Evolutionary conservation across 2,797 vertebrate species (phyloP).

Genomic region (Clamator glandarius): DNA sequence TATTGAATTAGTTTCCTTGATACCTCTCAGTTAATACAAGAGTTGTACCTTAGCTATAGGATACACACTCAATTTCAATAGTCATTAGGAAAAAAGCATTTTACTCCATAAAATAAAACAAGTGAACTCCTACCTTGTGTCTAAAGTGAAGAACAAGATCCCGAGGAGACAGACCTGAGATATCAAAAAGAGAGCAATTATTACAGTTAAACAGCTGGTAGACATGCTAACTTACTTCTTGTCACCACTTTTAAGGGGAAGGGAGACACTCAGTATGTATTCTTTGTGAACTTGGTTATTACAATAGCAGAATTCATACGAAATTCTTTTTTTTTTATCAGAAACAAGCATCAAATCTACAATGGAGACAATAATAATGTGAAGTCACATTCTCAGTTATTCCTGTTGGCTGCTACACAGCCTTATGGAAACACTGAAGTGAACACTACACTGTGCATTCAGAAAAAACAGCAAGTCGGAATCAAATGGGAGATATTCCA

Average conservation of each 20-base stretch:
- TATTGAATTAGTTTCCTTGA: background rate
- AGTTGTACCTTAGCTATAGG: background rate
- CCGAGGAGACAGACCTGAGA: slow-evolving; percentile 92
- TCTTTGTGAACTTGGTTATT: background rate
- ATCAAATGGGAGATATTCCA: background rate
- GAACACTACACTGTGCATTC: background rate
- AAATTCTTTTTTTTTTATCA: background rate
- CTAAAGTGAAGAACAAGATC: slow-evolving; percentile 96
- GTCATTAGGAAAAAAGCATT: background rate
- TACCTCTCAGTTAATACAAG: background rate
- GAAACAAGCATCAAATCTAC: background rate
- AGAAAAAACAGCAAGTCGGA: background rate
- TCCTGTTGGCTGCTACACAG: background rate
- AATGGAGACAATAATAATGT: background rate
- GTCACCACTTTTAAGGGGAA: background rate
- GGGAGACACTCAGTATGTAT: background rate
- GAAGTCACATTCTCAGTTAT: background rate
- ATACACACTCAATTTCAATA: background rate
- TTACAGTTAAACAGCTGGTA: background rate
- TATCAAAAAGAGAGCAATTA: slow-evolving; percentile 30
- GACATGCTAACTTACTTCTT: background rate
- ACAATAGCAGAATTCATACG: background rate
- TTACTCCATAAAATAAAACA: background rate
- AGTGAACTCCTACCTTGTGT: slow-evolving; percentile 88
- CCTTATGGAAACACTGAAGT: background rate